Conservation (phyloP, 2,888 invertebrate genomes). For the Erebia epiphron region DNA sequence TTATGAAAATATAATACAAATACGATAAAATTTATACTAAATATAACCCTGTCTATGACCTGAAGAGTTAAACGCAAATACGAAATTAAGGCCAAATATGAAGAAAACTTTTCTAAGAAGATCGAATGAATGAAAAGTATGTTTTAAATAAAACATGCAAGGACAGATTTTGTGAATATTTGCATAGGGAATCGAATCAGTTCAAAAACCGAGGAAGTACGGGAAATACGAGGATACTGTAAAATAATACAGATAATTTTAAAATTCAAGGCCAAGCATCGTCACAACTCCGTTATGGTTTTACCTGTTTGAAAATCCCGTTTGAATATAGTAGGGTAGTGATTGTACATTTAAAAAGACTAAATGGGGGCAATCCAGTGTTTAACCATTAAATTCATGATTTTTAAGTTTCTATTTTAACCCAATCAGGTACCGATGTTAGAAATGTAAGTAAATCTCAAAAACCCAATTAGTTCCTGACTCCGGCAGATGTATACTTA, state of each 20-base stretch:
- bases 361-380: slow-evolving; percentile 37
- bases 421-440: slow-evolving; percentile 6
- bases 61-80: slow-evolving; percentile 77
- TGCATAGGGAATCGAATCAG: slow-evolving; percentile 43
- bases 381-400: slow-evolving; percentile 16
- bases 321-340: slow-evolving; percentile 18
- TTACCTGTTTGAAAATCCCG: slow-evolving; percentile 54
- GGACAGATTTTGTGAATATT: slow-evolving; percentile 37
- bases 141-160: slow-evolving; percentile 35
- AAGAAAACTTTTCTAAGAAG: slow-evolving; percentile 73
- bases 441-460: neutral
- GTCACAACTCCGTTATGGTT: slow-evolving; percentile 68
- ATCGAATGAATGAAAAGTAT: slow-evolving; percentile 43
- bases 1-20: slow-evolving; percentile 83
- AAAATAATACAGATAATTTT: slow-evolving; percentile 47
- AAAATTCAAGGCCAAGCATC: slow-evolving; percentile 68
- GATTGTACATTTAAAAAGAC: slow-evolving; percentile 22
- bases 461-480: slow-evolving; percentile 28
- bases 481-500: slow-evolving; percentile 28
- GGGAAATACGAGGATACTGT: slow-evolving; percentile 38
- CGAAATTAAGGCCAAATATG: slow-evolving; percentile 60
- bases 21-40: slow-evolving; percentile 83
- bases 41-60: slow-evolving; percentile 84
- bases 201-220: slow-evolving; percentile 39
- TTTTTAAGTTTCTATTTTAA: slow-evolving; percentile 14